Base-by-base conservation (phyloP, 2,888 invertebrate genomes). In the Tinea semifulvella region DNA sequence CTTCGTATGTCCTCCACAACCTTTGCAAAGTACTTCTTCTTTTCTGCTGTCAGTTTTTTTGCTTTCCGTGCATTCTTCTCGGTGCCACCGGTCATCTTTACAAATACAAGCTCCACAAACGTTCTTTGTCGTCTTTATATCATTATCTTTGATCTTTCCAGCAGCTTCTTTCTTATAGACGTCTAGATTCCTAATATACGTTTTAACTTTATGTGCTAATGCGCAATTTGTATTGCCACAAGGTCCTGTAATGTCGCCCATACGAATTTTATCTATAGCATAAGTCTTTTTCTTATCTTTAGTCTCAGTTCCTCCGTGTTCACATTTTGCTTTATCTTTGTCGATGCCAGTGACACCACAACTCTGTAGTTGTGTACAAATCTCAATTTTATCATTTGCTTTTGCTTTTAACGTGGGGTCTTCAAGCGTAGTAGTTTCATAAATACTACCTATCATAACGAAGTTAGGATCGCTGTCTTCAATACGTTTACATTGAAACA, bases 171-270 rank as follows among this genome's bases (percentile, higher is more conserved):
- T 52, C 49, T 69, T 76, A 45, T 80, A 80, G 4, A 59, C 55
- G 1, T 74, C 69, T 36, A 79, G 51, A 47, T 65, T 66, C 52
- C 80, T 63, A 42, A 80, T 68, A 47, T 79, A 80, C 7, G 54
- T 63, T 53, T 56, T 73, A 1, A 80, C 69, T 60, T 73, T 80
- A 51, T 76, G 76, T 27, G 79, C 77, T 49, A 80, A 55, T 27
- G 64, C 55, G 53, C 80, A 80, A 43, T 72, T 77, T 18, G 61
- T 45, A 53, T 80, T 80, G 39, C 80, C 80, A 55, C 80, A 80
- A 1, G 80, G 79, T 3, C 80, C 80, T 28, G 56, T 61, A 25
- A 80, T 80, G 49, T 80, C 79, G 45, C 80, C 79, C 77, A 80
- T 80, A 52, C 65, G 66, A 42, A 80, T 68, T 50, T 74, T 74